Conservation (phyloP, 64 coral and sea anemone genomes). For the Exaiptasia diaphana region DNA sequence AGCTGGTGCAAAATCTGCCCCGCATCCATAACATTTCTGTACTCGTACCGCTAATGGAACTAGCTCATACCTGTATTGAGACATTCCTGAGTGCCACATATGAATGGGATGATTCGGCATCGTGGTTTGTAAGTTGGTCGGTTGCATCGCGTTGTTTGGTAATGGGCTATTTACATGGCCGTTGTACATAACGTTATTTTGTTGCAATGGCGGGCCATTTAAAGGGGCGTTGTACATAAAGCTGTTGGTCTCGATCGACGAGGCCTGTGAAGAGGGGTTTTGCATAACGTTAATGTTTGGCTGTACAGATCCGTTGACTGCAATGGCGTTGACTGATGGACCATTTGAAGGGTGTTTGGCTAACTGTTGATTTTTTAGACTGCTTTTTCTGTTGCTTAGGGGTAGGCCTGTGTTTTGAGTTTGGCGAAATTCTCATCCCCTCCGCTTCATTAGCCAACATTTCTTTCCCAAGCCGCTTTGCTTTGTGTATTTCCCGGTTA, state of each 20-base stretch:
- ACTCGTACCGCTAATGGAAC: background rate
- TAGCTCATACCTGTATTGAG: background rate
- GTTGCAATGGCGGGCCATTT: too few relatives aligned
- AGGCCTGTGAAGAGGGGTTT: background rate
- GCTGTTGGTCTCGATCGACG: background rate
- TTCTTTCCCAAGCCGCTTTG: background rate
- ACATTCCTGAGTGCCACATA: background rate
- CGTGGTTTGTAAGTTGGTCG: background rate
- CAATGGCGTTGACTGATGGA: background rate
- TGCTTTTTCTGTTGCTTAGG: too few relatives aligned
- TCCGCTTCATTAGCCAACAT: background rate
- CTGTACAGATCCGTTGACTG: background rate
- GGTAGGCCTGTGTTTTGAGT: too few relatives aligned
- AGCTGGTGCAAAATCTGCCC: background rate
- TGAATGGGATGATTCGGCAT: too few relatives aligned
- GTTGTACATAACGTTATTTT: background rate
- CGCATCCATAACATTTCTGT: conserved; percentile 2
- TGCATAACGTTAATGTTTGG: background rate
- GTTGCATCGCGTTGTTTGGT: too few relatives aligned
- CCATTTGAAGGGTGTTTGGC: background rate
- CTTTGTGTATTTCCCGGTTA: background rate
- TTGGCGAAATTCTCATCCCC: background rate
- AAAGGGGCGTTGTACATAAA: background rate
- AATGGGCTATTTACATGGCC: too few relatives aligned
- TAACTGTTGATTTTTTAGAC: background rate